These are phyloP conservation scores for Mesocentrotus franciscanus DNA, from an alignment of 53 echinoderm and acorn worm genomes.

Conservation along the genomic window DNA sequence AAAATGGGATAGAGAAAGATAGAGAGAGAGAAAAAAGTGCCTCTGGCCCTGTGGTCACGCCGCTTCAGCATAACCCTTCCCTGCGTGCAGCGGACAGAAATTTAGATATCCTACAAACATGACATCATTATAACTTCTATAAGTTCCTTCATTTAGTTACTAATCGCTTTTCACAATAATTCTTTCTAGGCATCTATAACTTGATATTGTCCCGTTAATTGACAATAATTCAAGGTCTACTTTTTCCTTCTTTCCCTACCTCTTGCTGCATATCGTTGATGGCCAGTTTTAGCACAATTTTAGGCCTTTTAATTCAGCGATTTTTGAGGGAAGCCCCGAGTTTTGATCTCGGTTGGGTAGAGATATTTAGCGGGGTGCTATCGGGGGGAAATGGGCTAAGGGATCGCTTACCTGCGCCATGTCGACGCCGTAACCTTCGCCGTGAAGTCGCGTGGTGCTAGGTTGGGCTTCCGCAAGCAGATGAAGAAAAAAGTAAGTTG, in stretches of 20 bases:
- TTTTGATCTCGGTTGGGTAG: background rate
- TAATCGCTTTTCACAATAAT: background rate
- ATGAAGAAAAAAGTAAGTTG: conserved; percentile 35
- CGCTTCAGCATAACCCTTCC: background rate
- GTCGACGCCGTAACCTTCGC: conserved; percentile 61
- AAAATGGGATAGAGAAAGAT: conserved; percentile 53
- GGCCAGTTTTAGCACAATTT: background rate
- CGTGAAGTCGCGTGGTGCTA: conserved; percentile 65
- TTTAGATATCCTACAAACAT: background rate
- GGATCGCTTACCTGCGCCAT: conserved; percentile 64
- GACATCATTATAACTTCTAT: background rate
- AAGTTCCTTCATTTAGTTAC: background rate
- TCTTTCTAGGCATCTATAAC: background rate
- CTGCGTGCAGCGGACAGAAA: background rate
- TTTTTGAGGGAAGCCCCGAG: background rate
- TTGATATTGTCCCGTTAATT: background rate
- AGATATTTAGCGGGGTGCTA: background rate
- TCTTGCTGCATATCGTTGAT: background rate
- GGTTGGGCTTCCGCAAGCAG: conserved; percentile 7
- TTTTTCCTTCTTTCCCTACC: background rate
- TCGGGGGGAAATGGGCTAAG: background rate
- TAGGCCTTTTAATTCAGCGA: background rate
- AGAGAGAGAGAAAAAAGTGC: conserved; percentile 16
- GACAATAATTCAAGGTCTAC: background rate
- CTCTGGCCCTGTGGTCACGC: conserved; percentile 11